Percentiles rank a stretch among this genome's conserved stretches.
These are phyloP conservation scores for Donacobius atricapilla DNA, from an alignment of 2,113 vertebrate genomes.

Conservation along the genomic window DNA sequence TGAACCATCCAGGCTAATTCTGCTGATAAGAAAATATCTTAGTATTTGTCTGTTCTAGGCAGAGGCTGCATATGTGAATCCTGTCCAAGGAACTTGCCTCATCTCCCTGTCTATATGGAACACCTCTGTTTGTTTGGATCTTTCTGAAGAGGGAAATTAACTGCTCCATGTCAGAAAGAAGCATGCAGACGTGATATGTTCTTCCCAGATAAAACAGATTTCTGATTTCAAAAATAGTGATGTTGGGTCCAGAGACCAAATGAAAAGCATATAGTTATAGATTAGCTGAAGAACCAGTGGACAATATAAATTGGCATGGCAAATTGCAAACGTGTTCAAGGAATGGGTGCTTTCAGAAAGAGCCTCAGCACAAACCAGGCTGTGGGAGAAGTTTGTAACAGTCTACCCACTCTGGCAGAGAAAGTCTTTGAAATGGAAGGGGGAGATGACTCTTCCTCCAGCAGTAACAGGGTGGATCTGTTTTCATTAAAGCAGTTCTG, in stretches of 20 bases:
- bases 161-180: not conserved
- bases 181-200: not conserved
- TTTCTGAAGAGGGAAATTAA: not conserved
- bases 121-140: not conserved
- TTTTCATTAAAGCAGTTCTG: slow-evolving; percentile 4
- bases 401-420: not conserved
- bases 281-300: not conserved
- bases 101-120: not conserved
- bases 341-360: not conserved
- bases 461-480: not conserved
- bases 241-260: not conserved
- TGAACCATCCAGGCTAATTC: not conserved
- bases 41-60: not conserved
- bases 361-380: not conserved
- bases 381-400: not conserved
- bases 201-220: not conserved
- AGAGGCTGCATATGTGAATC: not conserved
- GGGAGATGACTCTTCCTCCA: not conserved
- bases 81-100: not conserved
- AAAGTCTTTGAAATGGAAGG: not conserved
- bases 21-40: not conserved
- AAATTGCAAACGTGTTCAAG: not conserved
- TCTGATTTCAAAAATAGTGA: not conserved
- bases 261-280: fast-evolving
- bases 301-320: not conserved